Conservation (phyloP, 1,140 invertebrate genomes). For the Plectrocnemia conspersa region DNA sequence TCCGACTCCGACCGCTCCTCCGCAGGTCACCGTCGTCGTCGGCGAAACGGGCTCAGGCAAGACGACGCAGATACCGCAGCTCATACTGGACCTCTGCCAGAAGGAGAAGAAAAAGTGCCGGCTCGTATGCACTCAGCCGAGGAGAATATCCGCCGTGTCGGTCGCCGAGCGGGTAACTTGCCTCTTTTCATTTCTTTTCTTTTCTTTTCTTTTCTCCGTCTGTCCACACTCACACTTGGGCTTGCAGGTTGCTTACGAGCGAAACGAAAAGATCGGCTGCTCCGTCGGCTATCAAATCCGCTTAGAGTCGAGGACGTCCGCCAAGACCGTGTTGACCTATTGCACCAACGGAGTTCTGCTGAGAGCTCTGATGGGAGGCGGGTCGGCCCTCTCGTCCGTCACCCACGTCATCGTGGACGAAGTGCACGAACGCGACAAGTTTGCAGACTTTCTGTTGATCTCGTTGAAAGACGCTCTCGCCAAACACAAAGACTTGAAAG, state of each 20-base stretch:
- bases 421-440: conserved; percentile 89
- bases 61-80: conserved; percentile 89
- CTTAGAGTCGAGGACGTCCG: conserved; percentile 74
- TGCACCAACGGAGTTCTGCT: conserved; percentile 89
- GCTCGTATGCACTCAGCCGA: conserved; percentile 90
- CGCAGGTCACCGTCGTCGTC: conserved; percentile 59
- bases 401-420: conserved; percentile 92
- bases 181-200: conserved; percentile 6
- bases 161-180: conserved; percentile 65
- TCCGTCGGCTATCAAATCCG: conserved; percentile 94
- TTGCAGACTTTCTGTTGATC: conserved; percentile 89
- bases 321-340: conserved; percentile 80
- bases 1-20: neutral
- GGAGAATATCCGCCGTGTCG: conserved; percentile 83
- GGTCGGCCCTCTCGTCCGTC: conserved; percentile 58
- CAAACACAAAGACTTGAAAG: conserved; percentile 66
- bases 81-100: conserved; percentile 75
- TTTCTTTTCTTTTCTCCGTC: neutral
- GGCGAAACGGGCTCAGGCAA: conserved; percentile 86
- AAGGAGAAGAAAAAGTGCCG: conserved; percentile 64
- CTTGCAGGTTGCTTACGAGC: conserved; percentile 67
- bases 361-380: conserved; percentile 76
- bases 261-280: conserved; percentile 79
- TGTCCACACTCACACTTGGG: neutral
- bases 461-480: conserved; percentile 72